Evolutionary conservation across 1,140 invertebrate species (phyloP).

Genomic region (Propsilocerus akamusi): DNA sequence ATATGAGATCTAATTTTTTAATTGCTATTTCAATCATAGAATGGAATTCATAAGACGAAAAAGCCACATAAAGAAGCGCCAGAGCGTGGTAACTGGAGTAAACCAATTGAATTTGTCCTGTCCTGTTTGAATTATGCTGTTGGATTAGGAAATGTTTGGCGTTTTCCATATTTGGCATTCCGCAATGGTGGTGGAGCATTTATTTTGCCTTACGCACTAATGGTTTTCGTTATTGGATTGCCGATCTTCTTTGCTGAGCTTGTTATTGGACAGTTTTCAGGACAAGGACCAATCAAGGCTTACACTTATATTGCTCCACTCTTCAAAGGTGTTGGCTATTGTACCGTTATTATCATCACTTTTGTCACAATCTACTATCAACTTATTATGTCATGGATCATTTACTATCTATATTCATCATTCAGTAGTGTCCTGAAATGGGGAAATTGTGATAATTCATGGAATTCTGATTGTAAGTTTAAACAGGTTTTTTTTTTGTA

Average conservation of each 20-base stretch:
- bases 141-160: conserved; percentile 66
- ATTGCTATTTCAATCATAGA: too few species aligned
- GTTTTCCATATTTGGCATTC: conserved; percentile 61
- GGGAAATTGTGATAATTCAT: conserved; percentile 67
- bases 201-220: conserved; percentile 52
- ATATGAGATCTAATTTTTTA: too few species aligned
- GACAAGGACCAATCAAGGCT: conserved; percentile 65
- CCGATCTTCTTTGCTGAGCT: conserved; percentile 82
- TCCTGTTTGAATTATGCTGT: conserved; percentile 55
- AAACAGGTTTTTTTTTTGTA: conserved; percentile 12
- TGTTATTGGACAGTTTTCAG: conserved; percentile 66
- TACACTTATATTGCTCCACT: conserved; percentile 44
- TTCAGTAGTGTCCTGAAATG: conserved; percentile 57
- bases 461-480: conserved; percentile 56
- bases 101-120: conserved; percentile 51
- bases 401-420: conserved; percentile 66
- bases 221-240: conserved; percentile 60
- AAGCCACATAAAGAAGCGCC: too few species aligned
- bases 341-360: conserved; percentile 66
- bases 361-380: conserved; percentile 89
- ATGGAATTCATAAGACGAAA: too few species aligned
- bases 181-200: conserved; percentile 41
- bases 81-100: conserved; percentile 34
- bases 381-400: conserved; percentile 77
- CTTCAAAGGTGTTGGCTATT: conserved; percentile 82